These are phyloP conservation scores for Pipa parva DNA, from an alignment of 2,113 vertebrate genomes.

Conservation along the genomic window DNA sequence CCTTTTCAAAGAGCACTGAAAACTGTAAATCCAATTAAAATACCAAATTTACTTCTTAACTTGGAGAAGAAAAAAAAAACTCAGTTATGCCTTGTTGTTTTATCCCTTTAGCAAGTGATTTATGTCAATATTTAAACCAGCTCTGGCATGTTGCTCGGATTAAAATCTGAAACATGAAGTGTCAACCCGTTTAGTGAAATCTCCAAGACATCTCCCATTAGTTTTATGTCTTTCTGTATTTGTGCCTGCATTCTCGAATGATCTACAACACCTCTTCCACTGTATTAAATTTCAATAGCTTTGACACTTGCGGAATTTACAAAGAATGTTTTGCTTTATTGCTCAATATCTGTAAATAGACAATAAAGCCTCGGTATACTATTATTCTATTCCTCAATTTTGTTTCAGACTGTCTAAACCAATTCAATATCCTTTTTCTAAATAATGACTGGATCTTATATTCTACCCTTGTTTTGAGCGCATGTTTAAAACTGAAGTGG, in stretches of 20 bases:
- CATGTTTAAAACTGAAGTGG: neutral
- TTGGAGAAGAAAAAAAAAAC: neutral
- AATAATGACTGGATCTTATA: neutral
- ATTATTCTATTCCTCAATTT: no score
- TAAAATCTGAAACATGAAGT: neutral
- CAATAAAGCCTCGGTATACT: no score
- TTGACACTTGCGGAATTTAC: conserved; percentile 1
- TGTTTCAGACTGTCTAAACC: no score
- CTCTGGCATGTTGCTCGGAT: no score
- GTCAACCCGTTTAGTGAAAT: neutral
- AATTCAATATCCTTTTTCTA: no score
- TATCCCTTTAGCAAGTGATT: neutral
- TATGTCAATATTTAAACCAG: neutral
- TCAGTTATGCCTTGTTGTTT: neutral
- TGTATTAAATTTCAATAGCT: conserved; percentile 1
- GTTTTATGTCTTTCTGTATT: neutral
- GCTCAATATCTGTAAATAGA: no score
- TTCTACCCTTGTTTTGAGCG: neutral
- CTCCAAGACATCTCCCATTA: neutral
- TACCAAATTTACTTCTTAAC: no score
- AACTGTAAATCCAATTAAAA: no score
- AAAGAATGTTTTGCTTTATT: neutral
- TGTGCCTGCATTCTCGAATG: neutral
- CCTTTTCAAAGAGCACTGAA: no score
- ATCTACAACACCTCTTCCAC: neutral